Evolutionary conservation across 2,113 vertebrate species (phyloP), one percentile per base, ranked within the genome.

Genomic region (Manacus vitellinus): DNA sequence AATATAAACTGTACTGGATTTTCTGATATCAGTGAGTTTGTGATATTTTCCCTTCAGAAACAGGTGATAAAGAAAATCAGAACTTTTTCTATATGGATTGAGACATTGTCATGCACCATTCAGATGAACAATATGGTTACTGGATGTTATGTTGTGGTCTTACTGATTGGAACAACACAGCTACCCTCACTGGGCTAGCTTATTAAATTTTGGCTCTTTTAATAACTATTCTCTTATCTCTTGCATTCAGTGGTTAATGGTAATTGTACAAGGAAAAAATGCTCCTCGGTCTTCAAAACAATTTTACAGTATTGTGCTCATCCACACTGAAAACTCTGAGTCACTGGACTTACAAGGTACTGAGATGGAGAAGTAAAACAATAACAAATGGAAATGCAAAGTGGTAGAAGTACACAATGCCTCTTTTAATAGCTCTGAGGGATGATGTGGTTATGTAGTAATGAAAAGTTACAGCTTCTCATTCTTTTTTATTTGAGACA

Each of bases 381-480:
- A 59, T 63, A 94, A 92, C 23, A 90, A 87, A 62, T 79, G 46
- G 70, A 95, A 95, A 94, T 94, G 93, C 93, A 92, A 88, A 92
- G 84, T 20, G 1, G 44, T 67, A 68, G 58, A 94, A 94, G 62
- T 77, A 73, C 41, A 83, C 71, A 56, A 28, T 75, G 37, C 47
- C 55, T 93, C 77, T 78, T 87, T 93, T 74, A 94, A 90, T 77
- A 77, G 72, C 68, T 93, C 79, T 59, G 63, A 72, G 59, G 41
- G 63, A 80, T 83, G 46, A 58, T 91, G 43, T 94, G 59, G 63
- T 92, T 92, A 94, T 59, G 28, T 62, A 82, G 78, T 71, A 93
- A 92, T 83, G 81, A 96, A 93, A 94, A 93, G 51, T 92, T 93
- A 93, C 33, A 89, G 54, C 51, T 95, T 92, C 71, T 85, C 37